Evolutionary conservation across 2,888 invertebrate genomes (phyloP).

Genomic region (Tinea pellionella): DNA sequence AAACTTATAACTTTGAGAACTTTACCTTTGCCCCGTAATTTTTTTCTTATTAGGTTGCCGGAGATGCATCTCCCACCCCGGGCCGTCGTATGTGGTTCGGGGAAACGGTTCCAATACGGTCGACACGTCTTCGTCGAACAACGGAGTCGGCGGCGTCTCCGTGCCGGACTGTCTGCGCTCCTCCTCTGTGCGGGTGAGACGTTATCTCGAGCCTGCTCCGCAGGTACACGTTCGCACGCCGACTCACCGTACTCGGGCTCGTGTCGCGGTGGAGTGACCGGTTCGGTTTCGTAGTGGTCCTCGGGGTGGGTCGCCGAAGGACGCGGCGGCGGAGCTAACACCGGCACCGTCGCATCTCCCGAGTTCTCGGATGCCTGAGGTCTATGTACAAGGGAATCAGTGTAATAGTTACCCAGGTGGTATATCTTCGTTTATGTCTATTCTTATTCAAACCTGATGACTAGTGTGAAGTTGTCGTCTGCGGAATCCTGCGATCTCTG

Average conservation of each 20-base stretch:
- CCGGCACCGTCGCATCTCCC: slow-evolving; percentile 68
- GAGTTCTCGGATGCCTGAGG: slow-evolving; percentile 57
- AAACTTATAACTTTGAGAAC: background rate
- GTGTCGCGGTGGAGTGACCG: slow-evolving; percentile 41
- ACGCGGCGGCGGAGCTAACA: slow-evolving; percentile 79
- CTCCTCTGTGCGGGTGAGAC: slow-evolving; percentile 21
- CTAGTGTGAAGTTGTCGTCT: slow-evolving; percentile 83
- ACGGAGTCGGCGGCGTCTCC: slow-evolving; percentile 90
- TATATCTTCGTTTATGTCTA: background rate
- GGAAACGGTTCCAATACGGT: slow-evolving; percentile 94
- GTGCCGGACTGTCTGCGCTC: slow-evolving; percentile 32
- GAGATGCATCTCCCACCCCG: slow-evolving; percentile 97
- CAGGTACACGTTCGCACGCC: slow-evolving; percentile 10
- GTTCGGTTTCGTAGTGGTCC: slow-evolving; percentile 52
- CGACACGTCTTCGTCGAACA: slow-evolving; percentile 94
- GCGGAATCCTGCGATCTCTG: slow-evolving; percentile 81
- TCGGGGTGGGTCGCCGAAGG: slow-evolving; percentile 14
- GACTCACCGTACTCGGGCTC: slow-evolving; percentile 18
- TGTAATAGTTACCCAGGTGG: background rate
- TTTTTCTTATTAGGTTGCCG: slow-evolving; percentile 97
- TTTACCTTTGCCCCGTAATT: slow-evolving; percentile 85
- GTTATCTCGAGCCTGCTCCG: background rate
- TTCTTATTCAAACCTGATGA: slow-evolving; percentile 70
- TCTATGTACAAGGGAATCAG: slow-evolving; percentile 37
- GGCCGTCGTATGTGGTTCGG: slow-evolving; percentile 77